Evolutionary conservation across 1,140 invertebrate species (phyloP).

Genomic region (Daktulosphaira vitifoliae): DNA sequence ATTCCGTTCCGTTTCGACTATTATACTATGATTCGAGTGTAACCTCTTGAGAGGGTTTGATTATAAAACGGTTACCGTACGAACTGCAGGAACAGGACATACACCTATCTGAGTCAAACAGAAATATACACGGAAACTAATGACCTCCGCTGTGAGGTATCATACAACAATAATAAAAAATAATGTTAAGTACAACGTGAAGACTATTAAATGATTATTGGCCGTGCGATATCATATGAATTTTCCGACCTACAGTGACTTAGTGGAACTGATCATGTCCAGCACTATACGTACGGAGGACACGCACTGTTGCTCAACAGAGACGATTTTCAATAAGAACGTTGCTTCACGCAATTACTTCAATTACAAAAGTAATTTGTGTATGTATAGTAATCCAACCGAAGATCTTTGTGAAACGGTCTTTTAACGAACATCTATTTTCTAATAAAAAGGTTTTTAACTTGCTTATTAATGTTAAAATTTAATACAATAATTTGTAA

Average conservation of each 20-base stretch:
- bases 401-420: too few relatives aligned
- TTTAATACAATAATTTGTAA: too few relatives aligned
- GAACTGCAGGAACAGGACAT: conserved; percentile 1
- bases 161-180: too few relatives aligned
- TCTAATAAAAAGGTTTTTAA: too few relatives aligned
- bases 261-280: not conserved
- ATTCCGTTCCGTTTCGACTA: conserved; percentile 12
- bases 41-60: not conserved
- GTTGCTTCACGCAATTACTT: too few relatives aligned
- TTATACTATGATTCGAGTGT: not conserved
- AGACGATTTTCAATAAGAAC: too few relatives aligned
- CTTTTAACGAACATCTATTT: too few relatives aligned
- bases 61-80: not conserved
- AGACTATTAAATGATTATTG: not conserved
- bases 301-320: conserved; percentile 2
- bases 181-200: not conserved
- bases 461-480: too few relatives aligned
- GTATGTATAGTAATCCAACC: too few relatives aligned
- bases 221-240: conserved; percentile 9
- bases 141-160: not conserved
- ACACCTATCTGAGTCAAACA: not conserved
- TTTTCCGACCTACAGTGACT: not conserved
- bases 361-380: too few relatives aligned
- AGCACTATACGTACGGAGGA: not conserved
- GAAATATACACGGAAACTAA: not conserved